Base-by-base conservation (phyloP, 2,113 vertebrate genomes). In the Passer domesticus region DNA sequence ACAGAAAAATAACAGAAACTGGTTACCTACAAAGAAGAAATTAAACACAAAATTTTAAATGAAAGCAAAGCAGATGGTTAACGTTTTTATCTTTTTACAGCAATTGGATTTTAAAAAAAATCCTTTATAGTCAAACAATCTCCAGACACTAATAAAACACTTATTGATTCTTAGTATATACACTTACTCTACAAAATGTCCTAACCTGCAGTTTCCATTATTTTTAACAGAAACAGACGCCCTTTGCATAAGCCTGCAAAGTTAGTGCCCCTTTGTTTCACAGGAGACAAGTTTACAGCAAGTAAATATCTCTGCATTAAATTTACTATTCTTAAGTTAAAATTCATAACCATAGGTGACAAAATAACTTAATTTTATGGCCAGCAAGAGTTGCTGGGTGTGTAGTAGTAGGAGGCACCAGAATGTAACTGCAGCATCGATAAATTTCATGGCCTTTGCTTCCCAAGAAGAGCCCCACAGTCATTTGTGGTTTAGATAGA, bases 91-190 rank as follows among this genome's bases (percentile, higher is more conserved):
- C 59, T 95, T 97, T 97, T 97, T 95, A 96, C 63, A 97, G 92
- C 86, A 96, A 96, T 78, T 96, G 91, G 60, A 91, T 92, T 41
- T 6, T 15, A 41, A 41, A 41, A 41, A 41, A 17, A 72, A 15
- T 58, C 33, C 55, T 96, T 97, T 96, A 67, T 59, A 93, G 84
- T 58, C 70, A 84, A 84, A 82, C 37, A 75, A 94, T 97, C 92
- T 97, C 96, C 77, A 80, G 91, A 83, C 83, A 80, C 86, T 97
- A 97, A 95, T 97, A 97, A 97, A 98, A 97, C 72, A 82, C 73
- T 93, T 97, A 97, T 90, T 96, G 96, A 98, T 97, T 97, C 94
- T 94, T 68, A 72, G 69, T 53, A 56, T 91, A 92, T 86, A 92
- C 81, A 96, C 91, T 95, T 96, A 93, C 59, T 94, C 92, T 94